Percentiles rank a stretch among this genome's conserved stretches.
phyloP scores from a whole-genome alignment of 2,888 invertebrate genomes.

The Pseudococcus viburni region DNA sequence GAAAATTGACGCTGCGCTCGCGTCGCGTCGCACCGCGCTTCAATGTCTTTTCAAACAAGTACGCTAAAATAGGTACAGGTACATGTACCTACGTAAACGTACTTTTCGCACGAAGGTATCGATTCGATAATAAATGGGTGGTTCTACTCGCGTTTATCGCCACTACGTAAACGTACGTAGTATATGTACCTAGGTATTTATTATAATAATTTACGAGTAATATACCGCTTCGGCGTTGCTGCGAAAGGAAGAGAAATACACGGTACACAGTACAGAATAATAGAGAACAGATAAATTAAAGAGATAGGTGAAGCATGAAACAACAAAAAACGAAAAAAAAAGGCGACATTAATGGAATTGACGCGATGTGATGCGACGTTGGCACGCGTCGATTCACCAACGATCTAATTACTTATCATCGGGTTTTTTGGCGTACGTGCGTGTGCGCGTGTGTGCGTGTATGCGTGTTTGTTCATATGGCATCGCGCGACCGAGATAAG shows the following conservation, averaged over 20 bases:
- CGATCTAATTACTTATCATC: not conserved
- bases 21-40: too few relatives aligned
- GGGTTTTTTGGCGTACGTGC: not conserved
- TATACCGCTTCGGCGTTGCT: too few relatives aligned
- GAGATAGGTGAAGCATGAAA: not conserved
- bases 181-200: too few relatives aligned
- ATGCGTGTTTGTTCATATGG: not conserved
- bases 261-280: too few relatives aligned
- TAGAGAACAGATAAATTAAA: too few relatives aligned
- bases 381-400: not conserved
- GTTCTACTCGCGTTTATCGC: not conserved
- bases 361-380: not conserved
- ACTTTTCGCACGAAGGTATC: not conserved
- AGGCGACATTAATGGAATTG: not conserved
- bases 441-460: too few relatives aligned
- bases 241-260: too few relatives aligned
- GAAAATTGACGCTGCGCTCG: too few relatives aligned
- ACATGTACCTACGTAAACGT: not conserved
- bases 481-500: not conserved
- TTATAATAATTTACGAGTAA: too few relatives aligned
- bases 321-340: not conserved
- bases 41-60: too few relatives aligned
- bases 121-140: not conserved
- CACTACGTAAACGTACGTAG: too few relatives aligned
- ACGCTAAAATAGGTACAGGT: too few relatives aligned